Evolutionary conservation across 2,797 vertebrate species (phyloP).

Genomic region (Ispidina picta): DNA sequence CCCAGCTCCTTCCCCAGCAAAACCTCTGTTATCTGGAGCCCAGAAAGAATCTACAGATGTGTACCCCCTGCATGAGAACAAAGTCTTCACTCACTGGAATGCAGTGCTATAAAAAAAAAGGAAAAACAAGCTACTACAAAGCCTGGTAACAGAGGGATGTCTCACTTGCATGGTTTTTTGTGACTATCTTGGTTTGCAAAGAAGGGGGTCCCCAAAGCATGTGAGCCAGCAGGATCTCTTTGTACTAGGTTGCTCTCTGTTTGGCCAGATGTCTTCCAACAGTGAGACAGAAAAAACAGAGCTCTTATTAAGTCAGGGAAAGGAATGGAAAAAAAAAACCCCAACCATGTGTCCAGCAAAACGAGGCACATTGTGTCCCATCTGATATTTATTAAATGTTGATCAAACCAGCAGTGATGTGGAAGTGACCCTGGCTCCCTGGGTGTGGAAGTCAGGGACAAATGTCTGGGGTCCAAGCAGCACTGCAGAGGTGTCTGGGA

Average conservation of each 20-base stretch:
- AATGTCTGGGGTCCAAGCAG: constrained; percentile 24
- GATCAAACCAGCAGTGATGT: constrained; percentile 40
- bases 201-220: constrained; percentile 76
- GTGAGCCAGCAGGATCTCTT: constrained; percentile 83
- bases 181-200: constrained; percentile 80
- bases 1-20: constrained; percentile 2
- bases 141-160: constrained; percentile 81
- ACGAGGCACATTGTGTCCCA: constrained; percentile 59
- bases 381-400: constrained; percentile 77
- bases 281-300: constrained; percentile 74
- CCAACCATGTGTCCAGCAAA: constrained; percentile 57
- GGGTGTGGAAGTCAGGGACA: constrained; percentile 58
- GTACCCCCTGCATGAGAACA: constrained; percentile 66
- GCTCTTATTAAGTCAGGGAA: constrained; percentile 68
- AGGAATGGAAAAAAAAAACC: constrained; percentile 25
- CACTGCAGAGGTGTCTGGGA: constrained; percentile 10
- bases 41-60: constrained; percentile 62
- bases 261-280: constrained; percentile 92
- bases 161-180: constrained; percentile 81
- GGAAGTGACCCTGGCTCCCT: constrained; percentile 60
- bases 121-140: constrained; percentile 81
- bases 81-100: constrained; percentile 75
- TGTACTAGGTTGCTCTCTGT: constrained; percentile 85
- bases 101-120: constrained; percentile 86
- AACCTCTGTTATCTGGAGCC: constrained; percentile 30